A percentile compares a stretch with the other conserved stretches of the same genome.
These are phyloP conservation scores for Lasioglossum figueresi DNA, from an alignment of 2,888 invertebrate species.

Conservation along the genomic window DNA sequence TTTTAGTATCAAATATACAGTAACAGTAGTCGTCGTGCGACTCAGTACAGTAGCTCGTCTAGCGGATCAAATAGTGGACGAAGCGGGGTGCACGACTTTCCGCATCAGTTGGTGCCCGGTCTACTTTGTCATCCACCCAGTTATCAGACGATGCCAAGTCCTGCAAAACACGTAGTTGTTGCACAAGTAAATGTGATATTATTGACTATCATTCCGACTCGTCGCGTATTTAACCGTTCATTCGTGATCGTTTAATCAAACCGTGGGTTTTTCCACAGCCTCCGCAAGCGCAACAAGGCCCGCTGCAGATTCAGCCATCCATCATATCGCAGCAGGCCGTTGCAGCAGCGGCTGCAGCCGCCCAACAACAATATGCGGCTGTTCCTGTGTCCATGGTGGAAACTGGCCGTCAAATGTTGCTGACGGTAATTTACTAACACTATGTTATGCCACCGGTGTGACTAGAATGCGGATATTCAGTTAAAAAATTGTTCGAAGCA, in stretches of 20 bases:
- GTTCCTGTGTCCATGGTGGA: conserved; percentile 97
- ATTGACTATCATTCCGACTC: conserved; percentile 8
- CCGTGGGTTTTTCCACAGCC: conserved; percentile 73
- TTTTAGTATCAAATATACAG: conserved; percentile 91
- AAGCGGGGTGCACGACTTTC: conserved; percentile 89
- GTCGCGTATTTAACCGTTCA: neutral
- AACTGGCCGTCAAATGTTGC: conserved; percentile 92
- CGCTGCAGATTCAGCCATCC: conserved; percentile 92
- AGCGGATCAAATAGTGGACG: conserved; percentile 81
- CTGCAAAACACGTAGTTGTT: conserved; percentile 89
- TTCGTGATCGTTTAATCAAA: conserved; percentile 7
- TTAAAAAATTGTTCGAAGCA: neutral
- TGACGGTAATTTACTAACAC: conserved; percentile 85
- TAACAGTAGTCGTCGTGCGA: conserved; percentile 86
- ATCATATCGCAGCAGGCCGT: conserved; percentile 91
- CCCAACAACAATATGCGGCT: conserved; percentile 92
- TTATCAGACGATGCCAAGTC: conserved; percentile 92
- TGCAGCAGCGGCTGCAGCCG: conserved; percentile 86
- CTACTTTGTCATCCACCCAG: conserved; percentile 94
- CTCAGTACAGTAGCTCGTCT: conserved; percentile 88
- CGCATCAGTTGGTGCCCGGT: conserved; percentile 96
- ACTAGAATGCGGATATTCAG: neutral
- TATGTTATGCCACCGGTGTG: too few species aligned
- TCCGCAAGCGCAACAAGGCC: conserved; percentile 87
- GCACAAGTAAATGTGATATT: conserved; percentile 81